Base-by-base conservation (phyloP, 2,888 invertebrate genomes). In the Branchellion lobata region DNA sequence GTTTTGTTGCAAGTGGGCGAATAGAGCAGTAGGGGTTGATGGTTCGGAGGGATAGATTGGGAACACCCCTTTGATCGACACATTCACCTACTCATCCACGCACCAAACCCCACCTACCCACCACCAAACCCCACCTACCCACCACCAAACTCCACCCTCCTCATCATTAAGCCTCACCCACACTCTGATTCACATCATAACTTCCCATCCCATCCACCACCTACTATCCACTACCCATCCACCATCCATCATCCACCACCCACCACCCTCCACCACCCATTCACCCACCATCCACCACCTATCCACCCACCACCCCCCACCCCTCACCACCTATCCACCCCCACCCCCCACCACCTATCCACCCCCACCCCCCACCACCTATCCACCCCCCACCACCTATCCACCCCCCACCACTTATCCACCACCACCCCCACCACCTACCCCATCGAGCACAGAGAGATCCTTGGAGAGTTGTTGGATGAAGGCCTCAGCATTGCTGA, bases 381-480 rank as follows among this genome's bases (percentile, higher is more conserved):
- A 53, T 1, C 24, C 77, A 84, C 88, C 86, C 88, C 92, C 92
- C 83, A 93, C 93, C 18, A 8, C 8, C 47, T 88, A 92, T 92
- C 83, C 93, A n/a, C n/a, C n/a, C n/a, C n/a, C n/a, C n/a, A n/a
- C n/a, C 53, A 47, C 18, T 47, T 18, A 47, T 14, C 47, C 47
- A 47, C 47, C 18, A 8, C 8, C 47, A 8, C 47, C 47, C 8
- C 47, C 14, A 74, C 29, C 18, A 84, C 88, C 86, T 88, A 92
- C 92, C 83, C 93, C 93, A 90, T 95, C 95, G 61, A 95, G 89
- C 82, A 92, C 90, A 40, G 94, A 94, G 78, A 96, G 89, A 86
- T 95, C 94, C 85, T 92, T 92, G 1, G 93, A 93, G 51, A 92
- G 89, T 85, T 92, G 92, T 87, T 92, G 94, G 82, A 91, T 90